Percentiles rank a stretch among this genome's conserved stretches.
Evolutionary conservation across 2,113 vertebrate genomes (phyloP).

Genomic region (Coptodon bakossiorum): DNA sequence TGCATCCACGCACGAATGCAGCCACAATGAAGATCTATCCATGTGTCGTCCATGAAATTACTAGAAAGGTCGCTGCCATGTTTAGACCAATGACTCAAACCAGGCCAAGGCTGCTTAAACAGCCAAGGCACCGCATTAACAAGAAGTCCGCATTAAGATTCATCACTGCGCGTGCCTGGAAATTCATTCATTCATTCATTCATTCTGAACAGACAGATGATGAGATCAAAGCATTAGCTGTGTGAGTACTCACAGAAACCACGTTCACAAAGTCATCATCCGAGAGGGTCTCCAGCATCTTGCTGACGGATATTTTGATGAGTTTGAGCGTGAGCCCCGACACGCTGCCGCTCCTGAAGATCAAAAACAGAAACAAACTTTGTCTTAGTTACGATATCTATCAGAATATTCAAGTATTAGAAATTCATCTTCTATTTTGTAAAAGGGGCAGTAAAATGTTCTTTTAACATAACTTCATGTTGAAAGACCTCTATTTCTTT

Average conservation of each 20-base stretch:
- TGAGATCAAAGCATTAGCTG: background rate
- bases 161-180: background rate
- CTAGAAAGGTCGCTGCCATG: conserved; percentile 7
- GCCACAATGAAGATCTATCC: conserved; percentile 3
- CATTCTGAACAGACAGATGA: background rate
- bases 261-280: conserved; percentile 97
- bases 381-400: background rate
- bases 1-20: background rate
- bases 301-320: conserved; percentile 85
- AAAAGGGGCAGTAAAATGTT: background rate
- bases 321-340: conserved; percentile 90
- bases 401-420: background rate
- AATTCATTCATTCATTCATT: background rate
- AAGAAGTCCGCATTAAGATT: background rate
- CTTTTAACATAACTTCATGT: background rate
- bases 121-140: background rate
- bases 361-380: background rate
- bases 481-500: background rate
- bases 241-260: conserved; percentile 83
- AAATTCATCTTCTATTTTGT: background rate
- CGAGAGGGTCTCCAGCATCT: conserved; percentile 93
- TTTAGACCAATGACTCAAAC: conserved; percentile 8
- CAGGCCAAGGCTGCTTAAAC: background rate
- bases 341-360: conserved; percentile 87
- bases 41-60: background rate